Conservation (phyloP, 2,888 invertebrate genomes). For the Mylabris sibirica region DNA sequence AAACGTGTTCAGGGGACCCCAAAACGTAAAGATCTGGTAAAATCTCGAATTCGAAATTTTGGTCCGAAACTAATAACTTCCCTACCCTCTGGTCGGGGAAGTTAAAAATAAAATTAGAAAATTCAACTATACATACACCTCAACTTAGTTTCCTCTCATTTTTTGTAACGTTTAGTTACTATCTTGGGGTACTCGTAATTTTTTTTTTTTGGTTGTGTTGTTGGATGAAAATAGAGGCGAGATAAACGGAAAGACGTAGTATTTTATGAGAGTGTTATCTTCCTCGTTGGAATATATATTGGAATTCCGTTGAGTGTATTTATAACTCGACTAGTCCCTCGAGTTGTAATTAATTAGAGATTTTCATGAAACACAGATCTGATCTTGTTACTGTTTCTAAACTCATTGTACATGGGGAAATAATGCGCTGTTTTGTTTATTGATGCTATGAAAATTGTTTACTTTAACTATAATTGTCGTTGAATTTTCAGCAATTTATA, state of each 20-base stretch:
- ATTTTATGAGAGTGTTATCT: constrained; percentile 51
- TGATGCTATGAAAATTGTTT: neutral
- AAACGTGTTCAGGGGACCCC: no score
- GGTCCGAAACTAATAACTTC: no score
- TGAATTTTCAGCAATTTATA: neutral
- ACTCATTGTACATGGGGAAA: constrained; percentile 41
- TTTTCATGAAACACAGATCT: constrained; percentile 55
- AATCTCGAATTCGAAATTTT: no score
- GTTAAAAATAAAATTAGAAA: constrained; percentile 20
- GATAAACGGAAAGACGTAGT: constrained; percentile 33
- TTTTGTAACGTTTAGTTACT: neutral
- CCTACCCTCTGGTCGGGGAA: no score
- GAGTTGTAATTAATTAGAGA: constrained; percentile 56
- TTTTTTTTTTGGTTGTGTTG: neutral
- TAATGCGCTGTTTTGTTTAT: neutral
- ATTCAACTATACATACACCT: constrained; percentile 12
- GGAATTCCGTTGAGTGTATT: constrained; percentile 51
- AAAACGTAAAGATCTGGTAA: no score
- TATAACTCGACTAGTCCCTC: constrained; percentile 46
- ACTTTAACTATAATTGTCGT: neutral
- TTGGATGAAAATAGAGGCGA: constrained; percentile 12
- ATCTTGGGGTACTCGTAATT: neutral
- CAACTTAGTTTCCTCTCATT: neutral
- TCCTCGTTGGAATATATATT: constrained; percentile 43
- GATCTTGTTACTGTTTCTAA: constrained; percentile 48